Evolutionary conservation across 2,113 vertebrate genomes (phyloP).

Genomic region (Galbula dea): DNA sequence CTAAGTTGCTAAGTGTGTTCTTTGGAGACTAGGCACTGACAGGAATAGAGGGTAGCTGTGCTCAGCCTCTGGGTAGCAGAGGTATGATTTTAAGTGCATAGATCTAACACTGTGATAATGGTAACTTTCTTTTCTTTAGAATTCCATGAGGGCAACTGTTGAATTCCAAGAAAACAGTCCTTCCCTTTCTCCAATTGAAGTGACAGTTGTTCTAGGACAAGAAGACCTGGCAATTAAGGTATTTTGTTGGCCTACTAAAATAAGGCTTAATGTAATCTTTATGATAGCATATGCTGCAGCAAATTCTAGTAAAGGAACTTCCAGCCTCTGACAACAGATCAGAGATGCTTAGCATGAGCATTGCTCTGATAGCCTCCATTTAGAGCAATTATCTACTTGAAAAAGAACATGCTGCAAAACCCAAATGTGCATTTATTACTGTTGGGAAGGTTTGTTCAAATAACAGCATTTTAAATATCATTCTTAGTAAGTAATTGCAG

Average conservation of each 20-base stretch:
- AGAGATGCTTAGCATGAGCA: background rate
- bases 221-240: conserved; percentile 98
- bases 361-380: background rate
- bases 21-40: background rate
- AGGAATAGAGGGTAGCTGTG: background rate
- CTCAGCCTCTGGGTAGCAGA: background rate
- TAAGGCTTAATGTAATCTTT: background rate
- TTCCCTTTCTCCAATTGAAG: conserved; percentile 85
- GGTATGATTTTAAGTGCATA: background rate
- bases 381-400: background rate
- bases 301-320: background rate
- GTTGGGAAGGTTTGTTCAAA: background rate
- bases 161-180: conserved; percentile 86
- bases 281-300: background rate
- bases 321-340: background rate
- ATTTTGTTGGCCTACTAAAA: background rate
- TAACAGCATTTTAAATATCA: background rate
- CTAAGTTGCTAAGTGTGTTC: background rate
- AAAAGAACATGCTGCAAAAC: background rate
- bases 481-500: background rate
- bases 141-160: conserved; percentile 96
- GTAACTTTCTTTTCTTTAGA: conserved; percentile 73
- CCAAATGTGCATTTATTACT: background rate
- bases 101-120: background rate
- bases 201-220: conserved; percentile 86